Evolutionary conservation across 1,140 invertebrate species (phyloP), one percentile per base, ranked within the genome.

Genomic region (Drosophila subpulchrella): DNA sequence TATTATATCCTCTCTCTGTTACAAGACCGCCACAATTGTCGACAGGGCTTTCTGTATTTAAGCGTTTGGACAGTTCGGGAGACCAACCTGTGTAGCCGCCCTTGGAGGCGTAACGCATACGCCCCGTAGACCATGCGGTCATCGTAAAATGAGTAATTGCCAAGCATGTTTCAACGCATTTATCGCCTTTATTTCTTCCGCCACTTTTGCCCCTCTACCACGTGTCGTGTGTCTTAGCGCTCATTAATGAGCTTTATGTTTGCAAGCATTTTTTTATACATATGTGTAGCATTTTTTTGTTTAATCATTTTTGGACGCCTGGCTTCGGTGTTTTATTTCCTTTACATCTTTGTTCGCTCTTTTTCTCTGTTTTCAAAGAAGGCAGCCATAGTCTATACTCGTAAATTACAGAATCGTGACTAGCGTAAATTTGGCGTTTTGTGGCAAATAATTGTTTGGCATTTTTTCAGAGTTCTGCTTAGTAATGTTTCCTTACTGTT

Each of bases 61-160:
- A 83, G 75, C 42, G 39, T 81, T 81, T 75, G 60, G 36, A 56
- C 46, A 60, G 63, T 71, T 83, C 78, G 78, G 75, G 75, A 78
- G 70, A 65, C 63, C 38, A 30, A 6, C 4, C n/a, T 30, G 20
- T 56, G 6, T 54, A 20, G 53, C 13, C 47, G 59, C 50, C 24
- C 17, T 57, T 17, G 27, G 55, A 36, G 70, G 62, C 75, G 63
- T 82, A 71, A 46, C 60, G 75, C 68, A 81, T 81, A 81, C 78
- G 78, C 65, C 78, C 60, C 75, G 75, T 75, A 67, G 65, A 53
- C 68, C 75, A 75, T 81, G 75, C 59, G 81, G 81, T 79, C 79
- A 82, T 68, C 79, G 66, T 84, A 79, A 79, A 82, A 84, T 84
- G 81, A 82, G 79, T 84, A 84, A 84, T 82, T 84, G 81, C 79